Evolutionary conservation across 2,113 vertebrate species (phyloP).

Genomic region (Oncorhynchus keta): DNA sequence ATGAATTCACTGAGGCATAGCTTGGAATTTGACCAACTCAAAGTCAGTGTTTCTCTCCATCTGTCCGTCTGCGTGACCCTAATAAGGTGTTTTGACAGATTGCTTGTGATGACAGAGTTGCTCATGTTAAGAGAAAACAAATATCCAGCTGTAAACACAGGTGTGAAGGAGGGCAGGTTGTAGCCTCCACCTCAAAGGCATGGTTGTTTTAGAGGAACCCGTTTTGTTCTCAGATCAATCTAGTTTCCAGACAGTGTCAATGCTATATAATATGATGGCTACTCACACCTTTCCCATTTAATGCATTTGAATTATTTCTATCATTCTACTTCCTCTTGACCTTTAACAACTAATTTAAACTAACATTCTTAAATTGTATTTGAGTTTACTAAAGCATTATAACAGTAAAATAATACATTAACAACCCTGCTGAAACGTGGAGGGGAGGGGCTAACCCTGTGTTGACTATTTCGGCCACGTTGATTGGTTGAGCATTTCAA

Average conservation of each 20-base stretch:
- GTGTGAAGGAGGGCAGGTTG: neutral
- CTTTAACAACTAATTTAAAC: too few relatives aligned
- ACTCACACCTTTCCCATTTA: too few relatives aligned
- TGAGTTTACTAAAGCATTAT: too few relatives aligned
- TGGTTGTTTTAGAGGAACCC: neutral
- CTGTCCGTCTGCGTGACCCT: neutral
- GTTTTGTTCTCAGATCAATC: neutral
- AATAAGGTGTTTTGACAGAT: neutral
- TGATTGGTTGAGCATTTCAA: conserved; percentile 37
- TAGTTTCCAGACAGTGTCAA: too few relatives aligned
- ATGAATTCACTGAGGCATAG: neutral
- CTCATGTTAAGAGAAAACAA: neutral
- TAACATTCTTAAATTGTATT: too few relatives aligned
- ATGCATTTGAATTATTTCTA: too few relatives aligned
- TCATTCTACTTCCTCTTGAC: too few relatives aligned
- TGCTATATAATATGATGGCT: too few relatives aligned
- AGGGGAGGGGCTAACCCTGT: conserved; percentile 22
- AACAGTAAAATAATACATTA: too few relatives aligned
- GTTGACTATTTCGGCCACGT: conserved; percentile 4
- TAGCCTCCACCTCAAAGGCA: neutral
- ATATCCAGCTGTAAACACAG: neutral
- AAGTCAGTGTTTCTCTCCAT: neutral
- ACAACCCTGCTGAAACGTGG: neutral
- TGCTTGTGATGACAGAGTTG: neutral
- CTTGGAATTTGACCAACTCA: neutral